phyloP scores from a whole-genome alignment of 2,797 vertebrate species.

The Arnoldichthys spilopterus region DNA sequence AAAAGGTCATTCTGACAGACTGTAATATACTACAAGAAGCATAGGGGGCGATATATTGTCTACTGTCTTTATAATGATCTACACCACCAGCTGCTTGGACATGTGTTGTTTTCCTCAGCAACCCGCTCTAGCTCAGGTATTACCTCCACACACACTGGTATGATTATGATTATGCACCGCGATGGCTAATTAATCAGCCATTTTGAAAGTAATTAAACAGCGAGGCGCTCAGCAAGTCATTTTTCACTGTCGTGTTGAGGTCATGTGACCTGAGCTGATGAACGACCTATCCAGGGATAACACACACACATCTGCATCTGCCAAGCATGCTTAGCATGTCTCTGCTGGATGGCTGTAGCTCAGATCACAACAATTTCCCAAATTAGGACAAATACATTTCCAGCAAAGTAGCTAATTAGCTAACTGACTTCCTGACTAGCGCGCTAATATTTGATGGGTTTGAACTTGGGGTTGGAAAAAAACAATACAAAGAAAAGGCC shows the following conservation, averaged over 20 bases:
- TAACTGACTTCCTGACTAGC: neutral
- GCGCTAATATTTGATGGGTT: neutral
- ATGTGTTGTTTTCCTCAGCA: neutral
- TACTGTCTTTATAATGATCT: neutral
- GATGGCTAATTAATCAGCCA: neutral
- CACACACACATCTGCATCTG: slow-evolving; percentile 1
- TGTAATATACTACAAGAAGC: no score
- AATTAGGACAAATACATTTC: neutral
- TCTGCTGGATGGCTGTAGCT: neutral
- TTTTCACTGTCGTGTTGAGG: neutral
- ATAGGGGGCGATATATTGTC: no score
- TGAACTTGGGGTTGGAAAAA: neutral
- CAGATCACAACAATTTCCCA: neutral
- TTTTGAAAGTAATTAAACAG: neutral
- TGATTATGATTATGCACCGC: neutral
- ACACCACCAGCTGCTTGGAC: neutral
- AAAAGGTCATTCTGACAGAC: no score
- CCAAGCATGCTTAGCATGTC: neutral
- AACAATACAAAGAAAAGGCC: neutral
- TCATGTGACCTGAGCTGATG: slow-evolving; percentile 1
- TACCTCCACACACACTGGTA: neutral
- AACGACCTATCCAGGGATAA: neutral
- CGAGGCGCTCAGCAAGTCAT: neutral
- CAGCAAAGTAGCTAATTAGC: neutral
- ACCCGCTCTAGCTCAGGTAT: neutral